Evolutionary conservation across 2,888 invertebrate genomes (phyloP).

Genomic region (Eristalis intricaria): DNA sequence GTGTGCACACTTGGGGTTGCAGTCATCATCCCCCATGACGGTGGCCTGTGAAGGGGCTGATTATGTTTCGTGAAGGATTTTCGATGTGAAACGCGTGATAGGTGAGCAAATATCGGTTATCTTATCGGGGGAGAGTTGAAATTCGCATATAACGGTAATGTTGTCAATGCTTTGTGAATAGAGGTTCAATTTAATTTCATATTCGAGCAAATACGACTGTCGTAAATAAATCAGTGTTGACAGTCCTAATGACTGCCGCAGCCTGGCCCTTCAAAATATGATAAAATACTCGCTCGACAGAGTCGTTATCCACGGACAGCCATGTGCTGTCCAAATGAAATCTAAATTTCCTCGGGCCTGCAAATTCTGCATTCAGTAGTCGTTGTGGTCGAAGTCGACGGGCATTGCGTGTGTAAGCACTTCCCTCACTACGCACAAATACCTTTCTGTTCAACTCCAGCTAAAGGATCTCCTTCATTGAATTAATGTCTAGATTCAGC

Average conservation of each 20-base stretch:
- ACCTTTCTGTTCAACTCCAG: no score
- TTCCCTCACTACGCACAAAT: no score
- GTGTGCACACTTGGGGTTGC: background rate
- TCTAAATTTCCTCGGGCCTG: no score
- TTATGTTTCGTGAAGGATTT: background rate
- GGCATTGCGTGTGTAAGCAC: no score
- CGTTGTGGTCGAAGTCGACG: no score
- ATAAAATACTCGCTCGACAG: no score
- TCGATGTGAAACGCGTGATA: background rate
- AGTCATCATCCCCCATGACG: background rate
- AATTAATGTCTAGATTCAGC: no score
- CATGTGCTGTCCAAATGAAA: no score
- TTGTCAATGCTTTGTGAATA: background rate
- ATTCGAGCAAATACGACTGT: background rate
- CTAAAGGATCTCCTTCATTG: no score
- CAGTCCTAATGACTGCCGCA: background rate
- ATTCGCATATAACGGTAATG: background rate
- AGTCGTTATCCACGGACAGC: no score
- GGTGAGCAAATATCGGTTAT: slow-evolving; percentile 12
- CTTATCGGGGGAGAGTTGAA: background rate
- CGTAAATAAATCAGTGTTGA: background rate
- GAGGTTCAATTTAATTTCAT: background rate
- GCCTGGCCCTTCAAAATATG: no score
- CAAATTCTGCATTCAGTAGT: no score
- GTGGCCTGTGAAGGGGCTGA: background rate